Conservation (phyloP, 2,113 vertebrate species). For the Perca flavescens region DNA sequence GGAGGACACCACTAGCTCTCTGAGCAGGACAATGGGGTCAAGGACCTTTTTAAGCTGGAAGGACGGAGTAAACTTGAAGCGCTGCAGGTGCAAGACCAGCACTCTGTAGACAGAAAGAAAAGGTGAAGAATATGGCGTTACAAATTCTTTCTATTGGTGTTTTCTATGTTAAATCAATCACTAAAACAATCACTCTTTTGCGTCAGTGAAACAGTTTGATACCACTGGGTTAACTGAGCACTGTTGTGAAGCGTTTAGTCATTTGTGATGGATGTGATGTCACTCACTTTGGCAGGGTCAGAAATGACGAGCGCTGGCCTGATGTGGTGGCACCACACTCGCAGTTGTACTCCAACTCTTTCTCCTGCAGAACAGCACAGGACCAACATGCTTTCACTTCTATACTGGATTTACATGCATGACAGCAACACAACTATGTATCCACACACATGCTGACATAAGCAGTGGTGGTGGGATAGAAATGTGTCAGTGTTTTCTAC, state of each 20-base stretch:
- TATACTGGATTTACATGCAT: neutral
- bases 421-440: neutral
- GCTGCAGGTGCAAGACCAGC: slow-evolving; percentile 42
- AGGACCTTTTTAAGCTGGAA: neutral
- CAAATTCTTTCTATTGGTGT: neutral
- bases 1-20: slow-evolving; percentile 6
- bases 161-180: neutral
- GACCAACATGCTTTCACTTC: neutral
- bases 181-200: neutral
- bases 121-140: neutral
- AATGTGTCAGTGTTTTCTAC: neutral
- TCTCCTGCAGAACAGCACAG: slow-evolving; percentile 22
- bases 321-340: slow-evolving; percentile 9
- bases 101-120: slow-evolving; percentile 6
- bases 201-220: neutral
- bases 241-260: neutral
- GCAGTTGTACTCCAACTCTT: slow-evolving; percentile 12
- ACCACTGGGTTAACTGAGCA: neutral
- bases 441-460: neutral
- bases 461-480: neutral
- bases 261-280: neutral
- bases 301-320: neutral
- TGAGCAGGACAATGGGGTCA: neutral
- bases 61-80: neutral
- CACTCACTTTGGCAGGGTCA: slow-evolving; percentile 27